These are phyloP conservation scores for Ceuthmochares aereus DNA, from an alignment of 2,113 vertebrate species.

Conservation along the genomic window DNA sequence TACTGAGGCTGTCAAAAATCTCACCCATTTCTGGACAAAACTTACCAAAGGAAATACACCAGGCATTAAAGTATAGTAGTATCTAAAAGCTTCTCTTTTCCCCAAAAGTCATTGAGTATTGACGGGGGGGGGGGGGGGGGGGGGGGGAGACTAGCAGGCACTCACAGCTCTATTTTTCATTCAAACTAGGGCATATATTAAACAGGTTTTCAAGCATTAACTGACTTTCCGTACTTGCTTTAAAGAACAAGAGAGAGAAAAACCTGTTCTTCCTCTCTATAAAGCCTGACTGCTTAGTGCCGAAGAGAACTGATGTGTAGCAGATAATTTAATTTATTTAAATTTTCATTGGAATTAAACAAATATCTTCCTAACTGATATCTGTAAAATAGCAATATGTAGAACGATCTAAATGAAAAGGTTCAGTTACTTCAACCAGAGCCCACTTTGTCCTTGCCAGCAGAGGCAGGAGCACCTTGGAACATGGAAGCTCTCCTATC, in stretches of 20 bases:
- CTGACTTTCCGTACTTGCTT: neutral
- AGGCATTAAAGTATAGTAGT: conserved; percentile 34
- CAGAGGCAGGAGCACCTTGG: rapidly evolving
- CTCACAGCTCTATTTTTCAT: conserved; percentile 37
- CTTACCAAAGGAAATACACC: conserved; percentile 36
- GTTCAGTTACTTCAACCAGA: neutral
- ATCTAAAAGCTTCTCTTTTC: conserved; percentile 6
- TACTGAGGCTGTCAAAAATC: conserved; percentile 57
- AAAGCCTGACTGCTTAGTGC: neutral
- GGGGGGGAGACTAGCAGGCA: neutral
- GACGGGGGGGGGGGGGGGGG: neutral
- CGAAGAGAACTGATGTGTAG: neutral
- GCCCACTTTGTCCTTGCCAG: rapidly evolving
- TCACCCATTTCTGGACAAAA: conserved; percentile 33
- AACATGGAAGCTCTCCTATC: neutral
- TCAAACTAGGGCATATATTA: conserved; percentile 20
- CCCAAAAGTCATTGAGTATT: conserved; percentile 20
- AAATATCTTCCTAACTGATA: neutral
- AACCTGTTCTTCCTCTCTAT: neutral
- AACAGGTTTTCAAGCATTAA: conserved; percentile 27
- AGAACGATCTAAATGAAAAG: neutral
- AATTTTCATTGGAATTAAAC: neutral
- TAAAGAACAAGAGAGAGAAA: neutral
- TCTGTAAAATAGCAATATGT: neutral
- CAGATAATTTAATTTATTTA: neutral